Base-by-base conservation (phyloP, 1,140 invertebrate genomes). In the Tribolium castaneum region DNA sequence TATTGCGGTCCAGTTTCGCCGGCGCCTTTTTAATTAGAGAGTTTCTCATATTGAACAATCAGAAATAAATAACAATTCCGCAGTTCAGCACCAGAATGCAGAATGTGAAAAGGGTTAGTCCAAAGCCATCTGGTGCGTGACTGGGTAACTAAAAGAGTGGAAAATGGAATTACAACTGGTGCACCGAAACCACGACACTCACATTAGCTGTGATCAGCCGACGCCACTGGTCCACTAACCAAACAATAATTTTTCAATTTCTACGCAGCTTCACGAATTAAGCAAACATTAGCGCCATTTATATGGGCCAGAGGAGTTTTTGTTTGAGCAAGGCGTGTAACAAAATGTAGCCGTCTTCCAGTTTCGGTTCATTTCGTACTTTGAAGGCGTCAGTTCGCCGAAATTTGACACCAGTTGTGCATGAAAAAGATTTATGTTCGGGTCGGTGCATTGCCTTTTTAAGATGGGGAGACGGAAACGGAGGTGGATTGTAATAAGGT, bases 61-160 rank as follows among this genome's bases (percentile, higher is more conserved):
- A 66, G 59, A 66, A 66, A 66, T 66, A 66, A 66, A 66, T 66
- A 66, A 66, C 59, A 66, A 66, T 66, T 66, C 30, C 59, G 1
- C 59, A 66, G 59, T 66, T 66, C 59, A 35, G 59, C 34, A 66
- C 9, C 59, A 66, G 59, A 66, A 66, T 66, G 30, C 59, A 66
- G 59, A 66, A 66, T 66, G 59, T 66, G 59, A 66, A 66, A 66
- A 66, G 59, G 59, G 59, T 66, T 66, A 34, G 59, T 66, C 59
- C 59, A 39, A 66, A 66, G 59, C 59, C 59, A 34, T 66, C 59
- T 66, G 59, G 59, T 66, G 59, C 59, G 59, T 66, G 59, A 66
- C 59, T 66, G 59, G 59, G 25, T 66, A 66, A 66, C 59, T 66
- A 66, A 66, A 66, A 34, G 59, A 66, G 59, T 66, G 59, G 59